Evolutionary conservation across 2,113 vertebrate genomes (phyloP).

Genomic region (Gallinago jamesoni): DNA sequence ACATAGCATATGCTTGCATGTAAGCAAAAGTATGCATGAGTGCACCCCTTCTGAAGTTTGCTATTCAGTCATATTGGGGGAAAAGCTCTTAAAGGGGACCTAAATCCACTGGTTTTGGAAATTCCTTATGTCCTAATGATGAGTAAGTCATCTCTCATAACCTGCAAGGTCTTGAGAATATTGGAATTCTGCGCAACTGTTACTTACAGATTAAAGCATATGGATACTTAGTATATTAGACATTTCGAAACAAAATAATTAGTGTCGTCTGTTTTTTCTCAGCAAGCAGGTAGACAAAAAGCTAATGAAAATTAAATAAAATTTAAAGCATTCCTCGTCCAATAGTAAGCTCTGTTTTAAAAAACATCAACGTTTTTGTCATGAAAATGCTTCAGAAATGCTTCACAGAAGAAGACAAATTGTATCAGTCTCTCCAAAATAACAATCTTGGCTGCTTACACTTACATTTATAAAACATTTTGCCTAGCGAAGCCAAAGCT

Average conservation of each 20-base stretch:
- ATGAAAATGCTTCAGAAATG: slow-evolving; percentile 8
- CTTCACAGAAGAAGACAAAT: slow-evolving; percentile 21
- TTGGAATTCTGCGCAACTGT: not conserved
- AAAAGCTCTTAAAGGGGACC: not conserved
- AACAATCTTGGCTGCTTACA: not conserved
- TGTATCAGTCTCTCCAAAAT: slow-evolving; percentile 9
- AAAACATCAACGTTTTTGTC: not conserved
- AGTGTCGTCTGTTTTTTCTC: not conserved
- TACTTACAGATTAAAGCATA: not conserved
- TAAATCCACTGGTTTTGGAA: not conserved
- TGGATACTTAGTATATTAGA: not conserved
- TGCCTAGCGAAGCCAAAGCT: not conserved
- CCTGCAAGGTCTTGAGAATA: not conserved
- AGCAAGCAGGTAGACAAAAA: not conserved
- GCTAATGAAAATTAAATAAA: not conserved
- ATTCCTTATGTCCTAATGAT: not conserved
- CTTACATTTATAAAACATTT: not conserved
- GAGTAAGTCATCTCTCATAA: not conserved
- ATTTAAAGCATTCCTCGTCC: not conserved
- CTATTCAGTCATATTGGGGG: not conserved
- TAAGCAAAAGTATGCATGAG: not conserved
- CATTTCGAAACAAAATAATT: not conserved
- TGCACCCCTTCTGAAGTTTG: not conserved
- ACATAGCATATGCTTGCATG: not conserved
- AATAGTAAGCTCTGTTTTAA: not conserved